Evolutionary conservation across 2,113 vertebrate species (phyloP).

Genomic region (Eidolon helvum): DNA sequence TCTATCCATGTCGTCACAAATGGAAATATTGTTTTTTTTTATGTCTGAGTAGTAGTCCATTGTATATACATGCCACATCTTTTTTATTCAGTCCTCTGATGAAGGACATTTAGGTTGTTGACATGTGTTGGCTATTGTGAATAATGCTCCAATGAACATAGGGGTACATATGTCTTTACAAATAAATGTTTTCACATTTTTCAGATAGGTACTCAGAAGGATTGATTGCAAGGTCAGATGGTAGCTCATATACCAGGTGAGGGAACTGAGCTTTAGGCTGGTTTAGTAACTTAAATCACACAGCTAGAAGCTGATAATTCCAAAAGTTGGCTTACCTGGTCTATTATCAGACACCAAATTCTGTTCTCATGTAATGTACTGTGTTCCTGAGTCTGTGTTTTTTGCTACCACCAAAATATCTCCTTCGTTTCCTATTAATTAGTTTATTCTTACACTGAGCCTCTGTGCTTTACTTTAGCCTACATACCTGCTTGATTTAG

Average conservation of each 20-base stretch:
- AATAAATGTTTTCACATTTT: not conserved
- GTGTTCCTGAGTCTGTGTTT: not conserved
- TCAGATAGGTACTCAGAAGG: not conserved
- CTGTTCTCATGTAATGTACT: not conserved
- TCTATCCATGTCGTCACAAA: not conserved
- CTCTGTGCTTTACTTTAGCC: not conserved
- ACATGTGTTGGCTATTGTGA: not conserved
- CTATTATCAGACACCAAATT: not conserved
- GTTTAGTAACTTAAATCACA: not conserved
- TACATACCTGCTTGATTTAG: constrained; percentile 26
- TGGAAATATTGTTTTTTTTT: not conserved
- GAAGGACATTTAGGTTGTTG: not conserved
- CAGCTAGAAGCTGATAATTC: not conserved
- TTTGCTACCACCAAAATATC: not conserved
- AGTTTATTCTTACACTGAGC: not conserved
- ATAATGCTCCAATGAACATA: too few relatives aligned
- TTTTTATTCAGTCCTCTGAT: not conserved
- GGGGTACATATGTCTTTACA: not conserved
- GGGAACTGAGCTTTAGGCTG: not conserved
- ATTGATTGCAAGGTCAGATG: not conserved
- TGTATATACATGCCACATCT: not conserved
- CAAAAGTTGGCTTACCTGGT: not conserved
- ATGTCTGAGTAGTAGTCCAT: not conserved
- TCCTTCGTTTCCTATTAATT: not conserved
- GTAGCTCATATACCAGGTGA: not conserved